Base-by-base conservation (phyloP, 1,140 invertebrate species). In the Phenacoccus solenopsis region DNA sequence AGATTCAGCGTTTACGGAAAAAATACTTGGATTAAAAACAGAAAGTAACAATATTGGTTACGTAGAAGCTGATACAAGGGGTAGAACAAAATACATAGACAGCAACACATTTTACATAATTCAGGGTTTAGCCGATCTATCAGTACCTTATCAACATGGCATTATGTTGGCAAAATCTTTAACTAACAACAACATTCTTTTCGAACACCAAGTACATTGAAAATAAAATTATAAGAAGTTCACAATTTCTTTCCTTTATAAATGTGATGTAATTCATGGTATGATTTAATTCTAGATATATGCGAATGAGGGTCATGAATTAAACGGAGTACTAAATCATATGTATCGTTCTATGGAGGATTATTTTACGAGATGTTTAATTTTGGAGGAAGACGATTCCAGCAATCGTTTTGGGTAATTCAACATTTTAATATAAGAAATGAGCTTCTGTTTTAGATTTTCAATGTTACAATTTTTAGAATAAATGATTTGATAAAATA, bases 1-100 rank as follows among this genome's bases (percentile, higher is more conserved):
- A 98, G 94, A 97, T 81, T 93, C 93, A 22, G 92, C 90, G 5
- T 97, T 96, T 78, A 95, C 94, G 83, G 94, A 98, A 81, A 84
- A 91, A 70, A 88, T 95, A 75, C 85, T 98, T 73, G 93, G 93
- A 16, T 82, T 87, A 49, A 93, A 94, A 56, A 85, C 84, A 16
- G 91, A 94, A 75, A 27, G 22, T 10, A 96, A 96, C 80, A 91
- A 89, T 79, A 90, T 93, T 76, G 92, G 90, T 30, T 98, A 98
- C 79, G 92, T 94, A 73, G 90, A 93, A 76, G 88, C 91, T 22
- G 93, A 95, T 80, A 88, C 93, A 70, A 92, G 90, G 16, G 88
- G 90, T 78, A 84, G 90, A 69, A 92, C 91, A 38, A 86, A 87
- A 76, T 85, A 93, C 77, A 90, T 96, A 73, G 88, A 90, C 71